Base-by-base conservation (phyloP, 92 coral and sea anemone genomes). In the Desmophyllum pertusum region DNA sequence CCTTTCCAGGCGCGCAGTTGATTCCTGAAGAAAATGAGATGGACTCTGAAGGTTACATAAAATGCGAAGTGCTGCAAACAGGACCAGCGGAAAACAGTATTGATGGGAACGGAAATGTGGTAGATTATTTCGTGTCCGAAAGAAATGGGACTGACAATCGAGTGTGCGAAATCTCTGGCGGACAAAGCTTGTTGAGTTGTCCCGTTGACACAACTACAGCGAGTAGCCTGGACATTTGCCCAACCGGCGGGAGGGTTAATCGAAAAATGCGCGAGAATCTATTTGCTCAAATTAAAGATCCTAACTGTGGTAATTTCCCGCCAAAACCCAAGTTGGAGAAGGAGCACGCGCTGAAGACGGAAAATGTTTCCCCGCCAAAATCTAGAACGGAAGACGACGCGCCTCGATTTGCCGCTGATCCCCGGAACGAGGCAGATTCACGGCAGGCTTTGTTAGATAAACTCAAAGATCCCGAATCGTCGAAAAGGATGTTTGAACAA, bases 241-340 rank as follows among this genome's bases (percentile, higher is more conserved):
- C 69, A 55, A 39, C 21, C n/a, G 48, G 43, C 25, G 17, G 43
- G 21, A 68, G 76, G 38, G 6, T 82, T 18, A 82, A 29, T 36
- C 82, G 76, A 77, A 84, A 87, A 77, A 72, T 87, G 52, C 88
- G 84, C 82, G 89, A 87, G 31, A 85, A 78, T 45, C 90, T 91
- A 37, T 70, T 92, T 17, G 82, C 89, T 14, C 95, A 94, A 79
- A 61, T 92, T 6, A 72, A 68, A 35, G 90, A 82, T 50, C 93
- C 98, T 14, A 51, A 6, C 40, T 69, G 19, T 42, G 65, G 74
- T 31, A 76, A 55, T 63, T 75, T 84, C 41, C 82, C 73, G 53
- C 75, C 82, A 30, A 84, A 75, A 84, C 57, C 75, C 37, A 62
- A 45, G 87, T 43, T 76, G 29, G 66, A 75, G 45, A 84, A 42